Percentiles rank a stretch among this genome's conserved stretches.
These are phyloP conservation scores for Harpegnathos saltator DNA, from an alignment of 1,140 invertebrate species.

Conservation along the genomic window DNA sequence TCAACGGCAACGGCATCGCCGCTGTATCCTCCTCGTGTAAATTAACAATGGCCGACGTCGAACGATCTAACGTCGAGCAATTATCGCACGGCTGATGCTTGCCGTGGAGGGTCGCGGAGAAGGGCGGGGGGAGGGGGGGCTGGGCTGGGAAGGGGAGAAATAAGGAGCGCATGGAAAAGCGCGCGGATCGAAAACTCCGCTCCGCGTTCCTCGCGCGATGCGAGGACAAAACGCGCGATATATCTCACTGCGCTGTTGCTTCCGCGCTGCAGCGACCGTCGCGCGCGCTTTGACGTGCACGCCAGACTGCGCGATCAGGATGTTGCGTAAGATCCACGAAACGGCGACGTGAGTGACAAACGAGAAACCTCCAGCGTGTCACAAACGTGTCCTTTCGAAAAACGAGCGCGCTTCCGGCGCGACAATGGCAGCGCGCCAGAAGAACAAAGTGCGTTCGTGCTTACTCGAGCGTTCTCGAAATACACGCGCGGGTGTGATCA, in stretches of 20 bases:
- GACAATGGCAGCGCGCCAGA: conserved; percentile 62
- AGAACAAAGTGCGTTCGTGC: conserved; percentile 27
- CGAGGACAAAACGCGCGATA: conserved; percentile 23
- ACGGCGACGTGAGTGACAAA: conserved; percentile 57
- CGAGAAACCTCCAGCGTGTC: conserved; percentile 39
- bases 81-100: too few relatives aligned
- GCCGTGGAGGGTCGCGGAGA: not conserved
- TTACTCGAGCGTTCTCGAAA: conserved; percentile 10
- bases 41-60: conserved; percentile 51
- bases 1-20: conserved; percentile 16
- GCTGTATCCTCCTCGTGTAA: conserved; percentile 49
- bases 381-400: conserved; percentile 52
- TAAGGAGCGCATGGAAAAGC: not conserved
- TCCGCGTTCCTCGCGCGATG: not conserved
- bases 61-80: conserved; percentile 35
- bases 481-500: not conserved
- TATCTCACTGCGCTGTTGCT: conserved; percentile 27
- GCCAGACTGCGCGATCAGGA: conserved; percentile 54
- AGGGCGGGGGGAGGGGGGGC: too few relatives aligned
- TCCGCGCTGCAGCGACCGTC: conserved; percentile 28
- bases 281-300: conserved; percentile 46
- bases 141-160: not conserved
- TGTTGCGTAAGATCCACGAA: conserved; percentile 61
- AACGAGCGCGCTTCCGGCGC: conserved; percentile 56
- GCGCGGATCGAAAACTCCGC: not conserved